Evolutionary conservation across 1,140 invertebrate genomes (phyloP), one percentile per base, ranked within the genome.

Genomic region (Cryptotermes secundus): DNA sequence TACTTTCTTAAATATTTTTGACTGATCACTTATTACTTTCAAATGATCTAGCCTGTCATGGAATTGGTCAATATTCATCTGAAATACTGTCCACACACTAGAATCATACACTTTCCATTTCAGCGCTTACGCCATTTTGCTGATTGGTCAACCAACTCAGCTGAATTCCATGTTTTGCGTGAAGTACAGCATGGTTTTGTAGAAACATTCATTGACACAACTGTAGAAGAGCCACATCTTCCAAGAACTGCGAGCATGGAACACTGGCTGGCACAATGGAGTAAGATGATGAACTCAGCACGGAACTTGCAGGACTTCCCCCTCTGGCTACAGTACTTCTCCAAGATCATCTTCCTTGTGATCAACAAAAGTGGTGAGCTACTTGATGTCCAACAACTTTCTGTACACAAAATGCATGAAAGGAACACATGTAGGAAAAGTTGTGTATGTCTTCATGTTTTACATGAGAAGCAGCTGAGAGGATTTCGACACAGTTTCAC

Each of bases 71-170:
- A n/a, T n/a, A n/a, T n/a, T n/a, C n/a, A n/a, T n/a, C n/a, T n/a
- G n/a, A n/a, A n/a, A n/a, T n/a, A n/a, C n/a, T n/a, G n/a, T n/a
- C n/a, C n/a, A n/a, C n/a, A n/a, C n/a, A n/a, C n/a, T n/a, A n/a
- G n/a, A n/a, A n/a, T n/a, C n/a, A n/a, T n/a, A n/a, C n/a, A n/a
- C 45, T 49, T 49, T 22, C 45, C 83, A 82, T 84, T 81, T 83
- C 89, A 95, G 94, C 92, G 93, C 88, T 89, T 95, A 85, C 91
- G 93, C 65, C 93, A 94, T 88, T 95, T 94, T 88, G 93, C 94
- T 45, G 94, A 95, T 87, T 95, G 94, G 94, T 94, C 93, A 53
- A 91, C 89, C 84, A 93, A 94, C 88, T 93, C 93, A 36, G 91
- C 93, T 22, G 94, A 95, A 88, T 94, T 93, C 88, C 92, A 93